A percentile compares a stretch with the other conserved stretches of the same genome.
These are phyloP conservation scores for Torymus auratus DNA, from an alignment of 2,888 invertebrate species.

Conservation along the genomic window DNA sequence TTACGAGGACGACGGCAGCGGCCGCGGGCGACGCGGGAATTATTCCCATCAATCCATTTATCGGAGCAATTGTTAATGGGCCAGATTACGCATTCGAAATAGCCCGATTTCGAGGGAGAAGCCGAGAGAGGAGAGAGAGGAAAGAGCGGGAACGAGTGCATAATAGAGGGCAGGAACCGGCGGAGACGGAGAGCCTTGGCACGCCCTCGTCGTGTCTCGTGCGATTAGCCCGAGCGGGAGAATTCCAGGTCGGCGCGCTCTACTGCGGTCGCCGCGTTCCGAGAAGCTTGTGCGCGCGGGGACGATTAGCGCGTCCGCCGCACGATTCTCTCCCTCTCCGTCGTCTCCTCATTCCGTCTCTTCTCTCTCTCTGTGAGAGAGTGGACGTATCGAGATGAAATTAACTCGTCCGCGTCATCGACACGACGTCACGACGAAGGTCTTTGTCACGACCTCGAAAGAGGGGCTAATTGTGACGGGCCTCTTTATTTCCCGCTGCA, in stretches of 20 bases:
- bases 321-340: constrained; percentile 29
- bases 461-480: constrained; percentile 40
- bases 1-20: no score
- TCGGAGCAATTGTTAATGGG: constrained; percentile 15
- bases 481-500: not conserved
- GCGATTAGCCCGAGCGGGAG: constrained; percentile 28
- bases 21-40: not conserved
- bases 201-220: constrained; percentile 65
- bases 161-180: no score
- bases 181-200: constrained; percentile 20
- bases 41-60: constrained; percentile 27
- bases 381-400: constrained; percentile 41
- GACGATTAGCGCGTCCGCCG: constrained; percentile 42
- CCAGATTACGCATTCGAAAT: not conserved
- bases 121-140: not conserved
- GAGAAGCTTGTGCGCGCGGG: constrained; percentile 27
- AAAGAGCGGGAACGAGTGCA: constrained; percentile 6
- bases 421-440: constrained; percentile 36
- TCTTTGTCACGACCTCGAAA: constrained; percentile 46
- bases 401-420: constrained; percentile 45
- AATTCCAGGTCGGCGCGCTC: constrained; percentile 3
- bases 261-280: constrained; percentile 10
- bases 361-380: not conserved
- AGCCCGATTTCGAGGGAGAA: not conserved
- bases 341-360: constrained; percentile 5